A percentile compares a stretch with the other conserved stretches of the same genome.
Evolutionary conservation across 2,888 invertebrate genomes (phyloP).

Genomic region (Diogma glabrata): DNA sequence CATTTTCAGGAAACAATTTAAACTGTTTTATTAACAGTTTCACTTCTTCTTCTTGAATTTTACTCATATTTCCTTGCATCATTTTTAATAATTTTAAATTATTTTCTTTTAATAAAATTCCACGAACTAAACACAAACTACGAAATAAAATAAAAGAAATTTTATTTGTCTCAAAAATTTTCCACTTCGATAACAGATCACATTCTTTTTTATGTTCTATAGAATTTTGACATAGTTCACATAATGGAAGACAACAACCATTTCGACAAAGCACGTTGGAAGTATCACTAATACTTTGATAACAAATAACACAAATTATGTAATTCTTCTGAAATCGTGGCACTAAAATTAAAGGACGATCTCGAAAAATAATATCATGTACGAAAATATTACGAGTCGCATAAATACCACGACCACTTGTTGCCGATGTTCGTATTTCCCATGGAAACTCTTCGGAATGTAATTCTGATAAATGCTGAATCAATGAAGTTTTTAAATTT

Average conservation of each 20-base stretch:
- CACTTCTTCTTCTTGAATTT: slow-evolving; percentile 31
- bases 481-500: not conserved
- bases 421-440: slow-evolving; percentile 45
- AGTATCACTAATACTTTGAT: slow-evolving; percentile 33
- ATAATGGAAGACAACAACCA: slow-evolving; percentile 57
- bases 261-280: slow-evolving; percentile 42
- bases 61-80: slow-evolving; percentile 33
- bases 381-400: slow-evolving; percentile 51
- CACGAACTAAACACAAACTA: slow-evolving; percentile 31
- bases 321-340: slow-evolving; percentile 47
- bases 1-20: slow-evolving; percentile 31
- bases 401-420: slow-evolving; percentile 61
- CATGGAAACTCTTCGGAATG: slow-evolving; percentile 34
- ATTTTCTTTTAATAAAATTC: slow-evolving; percentile 28
- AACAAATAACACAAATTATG: slow-evolving; percentile 55
- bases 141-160: slow-evolving; percentile 23
- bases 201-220: slow-evolving; percentile 52
- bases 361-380: slow-evolving; percentile 60
- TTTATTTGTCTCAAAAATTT: slow-evolving; percentile 36
- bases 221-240: slow-evolving; percentile 49
- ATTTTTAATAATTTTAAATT: slow-evolving; percentile 30
- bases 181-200: slow-evolving; percentile 45
- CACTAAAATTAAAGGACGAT: slow-evolving; percentile 57
- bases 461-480: not conserved
- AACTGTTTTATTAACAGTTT: slow-evolving; percentile 32